A percentile compares a stretch with the other conserved stretches of the same genome.
Conservation (phyloP, 2,888 invertebrate species). For the Cataglyphis cursor region DNA sequence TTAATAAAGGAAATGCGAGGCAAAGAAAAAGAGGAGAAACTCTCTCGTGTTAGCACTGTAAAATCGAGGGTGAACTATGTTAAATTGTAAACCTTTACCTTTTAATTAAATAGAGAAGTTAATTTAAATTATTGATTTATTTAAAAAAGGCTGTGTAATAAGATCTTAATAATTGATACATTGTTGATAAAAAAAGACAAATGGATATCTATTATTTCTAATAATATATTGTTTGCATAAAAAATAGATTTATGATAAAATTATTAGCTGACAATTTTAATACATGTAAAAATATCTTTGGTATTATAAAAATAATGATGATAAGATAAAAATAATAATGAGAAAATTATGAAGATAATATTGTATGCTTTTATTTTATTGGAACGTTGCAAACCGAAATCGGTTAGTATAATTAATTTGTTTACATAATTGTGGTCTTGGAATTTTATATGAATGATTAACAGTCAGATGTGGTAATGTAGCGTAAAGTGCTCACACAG, state of each 20-base stretch:
- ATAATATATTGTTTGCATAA: not conserved
- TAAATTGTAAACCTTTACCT: not conserved
- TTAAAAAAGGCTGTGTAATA: not conserved
- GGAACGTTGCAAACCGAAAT: not conserved
- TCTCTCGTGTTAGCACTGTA: not conserved
- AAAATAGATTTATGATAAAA: not conserved
- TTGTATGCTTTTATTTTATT: not conserved
- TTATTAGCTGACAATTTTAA: not conserved
- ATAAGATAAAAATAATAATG: not conserved
- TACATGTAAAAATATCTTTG: not conserved
- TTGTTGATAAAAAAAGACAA: not conserved
- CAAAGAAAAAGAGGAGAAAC: not conserved
- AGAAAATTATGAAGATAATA: not conserved
- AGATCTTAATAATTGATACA: not conserved
- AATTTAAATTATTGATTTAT: not conserved
- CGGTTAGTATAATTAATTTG: not conserved
- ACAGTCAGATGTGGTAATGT: not conserved
- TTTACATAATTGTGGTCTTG: not conserved
- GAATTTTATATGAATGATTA: not conserved
- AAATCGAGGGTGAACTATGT: not conserved
- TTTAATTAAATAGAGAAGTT: not conserved
- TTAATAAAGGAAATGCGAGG: slow-evolving; percentile 1
- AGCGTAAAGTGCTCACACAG: not conserved
- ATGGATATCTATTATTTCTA: not conserved
- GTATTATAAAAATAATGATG: not conserved